Base-by-base conservation (phyloP, 1,140 invertebrate genomes). In the Leptopilina clavipes region DNA sequence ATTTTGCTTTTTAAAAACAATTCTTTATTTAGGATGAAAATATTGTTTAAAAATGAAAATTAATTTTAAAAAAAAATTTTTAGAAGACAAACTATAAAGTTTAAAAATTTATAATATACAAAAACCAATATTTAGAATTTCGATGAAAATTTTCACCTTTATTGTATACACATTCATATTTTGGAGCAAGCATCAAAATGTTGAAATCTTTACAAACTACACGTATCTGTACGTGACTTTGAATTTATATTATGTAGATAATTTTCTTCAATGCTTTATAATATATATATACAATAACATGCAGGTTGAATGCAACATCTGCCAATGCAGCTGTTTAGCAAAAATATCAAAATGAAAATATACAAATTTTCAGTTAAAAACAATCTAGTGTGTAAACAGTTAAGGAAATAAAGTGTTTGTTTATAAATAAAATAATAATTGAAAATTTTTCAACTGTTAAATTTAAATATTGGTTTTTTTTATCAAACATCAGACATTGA, bases 241-340 rank as follows among this genome's bases (percentile, higher is more conserved):
- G 18, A 48, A 48, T 48, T 14, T 22, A 45, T 48, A 71, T 37
- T 71, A 44, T 72, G 45, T 22, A 65, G 59, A 31, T 25, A 22
- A 65, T 48, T 76, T 73, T 65, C 31, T 19, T 73, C 74, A 78
- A 76, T 19, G 74, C 76, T 70, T 31, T 31, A 2, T n/a, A n/a
- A 75, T n/a, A 44, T 9, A 44, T 1, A 44, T 45, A 71, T 72
- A 79, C 70, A 75, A 31, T 31, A 5, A 59, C 52, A 14, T 12
- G 65, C 75, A 72, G 54, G 70, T 77, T 77, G 71, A 77, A 79
- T 70, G 71, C 45, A 84, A 84, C 82, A 84, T 84, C 82, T 82
- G 82, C 82, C 76, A 43, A 59, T 59, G 43, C 82, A 84, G 82
- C 80, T 82, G 80, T 78, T 76, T 72, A 82, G 78, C 76, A 82